Evolutionary conservation across 2,113 vertebrate genomes (phyloP).

Genomic region (Platycercus adscitus): DNA sequence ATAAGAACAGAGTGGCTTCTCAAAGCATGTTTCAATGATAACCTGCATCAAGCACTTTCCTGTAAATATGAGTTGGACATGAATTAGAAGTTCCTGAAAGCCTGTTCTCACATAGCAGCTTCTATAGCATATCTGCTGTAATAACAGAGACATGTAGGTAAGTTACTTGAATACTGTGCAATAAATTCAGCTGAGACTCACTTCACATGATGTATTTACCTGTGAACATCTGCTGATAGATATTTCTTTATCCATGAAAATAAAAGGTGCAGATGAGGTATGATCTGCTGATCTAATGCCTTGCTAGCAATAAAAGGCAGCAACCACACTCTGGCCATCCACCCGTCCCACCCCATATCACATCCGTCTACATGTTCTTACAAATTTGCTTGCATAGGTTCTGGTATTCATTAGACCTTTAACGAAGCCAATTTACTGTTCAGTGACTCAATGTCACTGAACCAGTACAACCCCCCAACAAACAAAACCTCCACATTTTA

Average conservation of each 20-base stretch:
- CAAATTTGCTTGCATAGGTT: not conserved
- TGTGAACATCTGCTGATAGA: not conserved
- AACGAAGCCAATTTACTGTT: not conserved
- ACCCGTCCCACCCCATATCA: not conserved
- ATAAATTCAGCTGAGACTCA: not conserved
- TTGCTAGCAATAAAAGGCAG: not conserved
- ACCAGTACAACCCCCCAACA: not conserved
- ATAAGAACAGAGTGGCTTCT: not conserved
- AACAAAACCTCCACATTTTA: not conserved
- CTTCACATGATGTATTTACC: not conserved
- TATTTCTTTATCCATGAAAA: not conserved
- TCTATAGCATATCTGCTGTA: not conserved
- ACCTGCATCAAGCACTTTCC: not conserved
- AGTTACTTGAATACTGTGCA: not conserved
- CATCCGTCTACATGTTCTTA: not conserved
- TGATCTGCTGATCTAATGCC: not conserved
- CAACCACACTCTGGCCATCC: not conserved
- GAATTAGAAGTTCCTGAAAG: not conserved
- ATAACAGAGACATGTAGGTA: not conserved
- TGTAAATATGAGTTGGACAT: not conserved
- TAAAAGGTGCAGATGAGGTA: not conserved
- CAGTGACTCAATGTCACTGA: not conserved
- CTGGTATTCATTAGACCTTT: not conserved
- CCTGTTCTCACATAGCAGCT: not conserved
- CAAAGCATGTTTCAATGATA: not conserved